Base-by-base conservation (phyloP, 2,888 invertebrate genomes). In the Arrhopalites spinosus region DNA sequence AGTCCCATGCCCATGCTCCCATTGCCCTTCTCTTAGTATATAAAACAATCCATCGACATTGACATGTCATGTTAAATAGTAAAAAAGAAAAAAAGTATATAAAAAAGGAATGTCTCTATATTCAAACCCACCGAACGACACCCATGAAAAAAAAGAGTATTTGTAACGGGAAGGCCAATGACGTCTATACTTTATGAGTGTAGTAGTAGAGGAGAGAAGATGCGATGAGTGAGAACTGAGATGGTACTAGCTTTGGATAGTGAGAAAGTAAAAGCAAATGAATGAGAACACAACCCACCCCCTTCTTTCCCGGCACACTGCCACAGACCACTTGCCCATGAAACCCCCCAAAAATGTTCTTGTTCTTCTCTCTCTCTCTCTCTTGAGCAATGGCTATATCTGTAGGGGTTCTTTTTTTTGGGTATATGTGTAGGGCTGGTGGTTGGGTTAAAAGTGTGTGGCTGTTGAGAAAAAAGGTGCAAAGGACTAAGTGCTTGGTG, bases 401-500 rank as follows among this genome's bases (percentile, higher is more conserved):
- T n/a, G n/a, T n/a, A n/a, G n/a, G 15, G 50, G 17, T n/a, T 2
- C 50, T 50, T 15, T 50, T 50, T 5, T 17, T 50, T 50, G 15
- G 50, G 50, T 29, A 27, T 27, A 13, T 63, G 25, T 30, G 27
- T 29, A 13, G 3, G 17, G 29, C 25, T 8, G 61, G 27, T 23
- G 25, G 8, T 45, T 20, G 50, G 50, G 67, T 29, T 25, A 17
- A n/a, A n/a, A n/a, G n/a, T n/a, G n/a, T n/a, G n/a, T n/a, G n/a
- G 27, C 76, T 63, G n/a, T 72, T 50, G 59, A 72, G 66, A 36
- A 13, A 7, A 23, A 30, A 77, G 79, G 77, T 77, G 77, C 78
- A 78, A 78, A 76, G 67, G 67, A 53, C 45, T 77, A 79, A 80
- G 79, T 79, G 79, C 79, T 77, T 78, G 72, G 79, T 82, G 80